Percentiles rank a stretch among this genome's conserved stretches.
Evolutionary conservation across 1,140 invertebrate genomes (phyloP).

Genomic region (Drosophila seguyi): DNA sequence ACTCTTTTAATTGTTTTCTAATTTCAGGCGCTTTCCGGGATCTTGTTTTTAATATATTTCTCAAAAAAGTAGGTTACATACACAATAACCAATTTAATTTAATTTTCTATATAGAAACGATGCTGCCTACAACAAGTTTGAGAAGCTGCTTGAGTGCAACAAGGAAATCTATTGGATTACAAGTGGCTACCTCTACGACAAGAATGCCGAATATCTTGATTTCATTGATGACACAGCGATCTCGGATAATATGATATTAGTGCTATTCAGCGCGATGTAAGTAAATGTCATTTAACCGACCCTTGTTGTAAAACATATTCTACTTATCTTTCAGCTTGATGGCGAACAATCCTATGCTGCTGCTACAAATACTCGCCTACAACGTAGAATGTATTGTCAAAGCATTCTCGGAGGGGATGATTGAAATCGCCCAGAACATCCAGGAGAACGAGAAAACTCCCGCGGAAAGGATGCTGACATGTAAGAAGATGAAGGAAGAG

Average conservation of each 20-base stretch:
- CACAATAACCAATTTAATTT: not conserved
- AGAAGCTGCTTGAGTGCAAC: slow-evolving; percentile 80
- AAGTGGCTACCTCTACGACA: slow-evolving; percentile 80
- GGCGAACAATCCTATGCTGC: slow-evolving; percentile 82
- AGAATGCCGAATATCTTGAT: slow-evolving; percentile 83
- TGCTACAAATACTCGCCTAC: slow-evolving; percentile 84
- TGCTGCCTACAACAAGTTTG: slow-evolving; percentile 84
- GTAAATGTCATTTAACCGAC: slow-evolving; percentile 10
- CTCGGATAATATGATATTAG: slow-evolving; percentile 85
- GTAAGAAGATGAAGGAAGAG: slow-evolving; percentile 59
- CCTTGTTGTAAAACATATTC: not conserved
- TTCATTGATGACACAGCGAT: slow-evolving; percentile 83
- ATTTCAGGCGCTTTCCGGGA: not conserved
- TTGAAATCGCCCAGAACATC: slow-evolving; percentile 78
- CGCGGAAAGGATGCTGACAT: slow-evolving; percentile 80
- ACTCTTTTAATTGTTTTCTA: not conserved
- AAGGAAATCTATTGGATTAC: slow-evolving; percentile 84
- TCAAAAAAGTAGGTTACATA: not conserved
- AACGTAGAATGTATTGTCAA: slow-evolving; percentile 83
- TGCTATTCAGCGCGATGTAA: slow-evolving; percentile 84
- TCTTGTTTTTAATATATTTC: not conserved
- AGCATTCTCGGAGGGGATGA: slow-evolving; percentile 82
- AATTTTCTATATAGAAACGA: slow-evolving; percentile 61
- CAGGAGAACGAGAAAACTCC: slow-evolving; percentile 77
- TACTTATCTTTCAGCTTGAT: slow-evolving; percentile 59